Base-by-base conservation (phyloP, 2,113 vertebrate species). In the Xiphophorus maculatus region DNA sequence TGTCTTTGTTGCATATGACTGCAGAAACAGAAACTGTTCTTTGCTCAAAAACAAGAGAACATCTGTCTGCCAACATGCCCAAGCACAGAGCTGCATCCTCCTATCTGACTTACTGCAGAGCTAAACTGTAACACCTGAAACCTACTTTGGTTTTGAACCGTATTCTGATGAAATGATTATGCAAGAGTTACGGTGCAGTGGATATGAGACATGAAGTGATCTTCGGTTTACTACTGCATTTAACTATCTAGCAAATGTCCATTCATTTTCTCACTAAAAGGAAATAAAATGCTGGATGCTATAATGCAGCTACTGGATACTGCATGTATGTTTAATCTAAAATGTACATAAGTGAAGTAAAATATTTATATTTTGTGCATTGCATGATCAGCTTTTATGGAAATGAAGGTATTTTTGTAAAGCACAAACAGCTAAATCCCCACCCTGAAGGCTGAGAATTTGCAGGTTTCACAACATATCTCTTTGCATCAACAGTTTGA, bases 41-140 rank as follows among this genome's bases (percentile, higher is more conserved):
- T 25, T n/a, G 1, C 76, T 93, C 44, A 87, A 84, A 81, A 90
- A 66, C 48, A 94, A 91, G 85, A 92, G 83, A 67, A 58, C 25
- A 58, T 22, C 25, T n/a, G 51, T 58, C 51, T 25, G 25, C 91
- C 13, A 6, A 30, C 28, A 7, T 15, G 15, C 10, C 28, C 61
- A 17, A 17, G 29, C 29, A 63, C 4, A 17, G 9, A 11, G 19
- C 32, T 65, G 17, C 63, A 11, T 58, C 8, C 8, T n/a, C 1
- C 51, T 25, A 11, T 25, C 25, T 58, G 22, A 58, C 51, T 58
- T 9, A 48, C 25, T 58, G 19, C 22, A 58, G 51, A 22, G 22
- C 51, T 9, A n/a, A 58, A 58, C 51, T 58, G 8, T 10, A 25
- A 58, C 51, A n/a, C 25, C n/a, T 58, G 25, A 58, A 58, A 58